These are phyloP conservation scores for Diprion similis DNA, from an alignment of 1,140 invertebrate species.

Conservation along the genomic window DNA sequence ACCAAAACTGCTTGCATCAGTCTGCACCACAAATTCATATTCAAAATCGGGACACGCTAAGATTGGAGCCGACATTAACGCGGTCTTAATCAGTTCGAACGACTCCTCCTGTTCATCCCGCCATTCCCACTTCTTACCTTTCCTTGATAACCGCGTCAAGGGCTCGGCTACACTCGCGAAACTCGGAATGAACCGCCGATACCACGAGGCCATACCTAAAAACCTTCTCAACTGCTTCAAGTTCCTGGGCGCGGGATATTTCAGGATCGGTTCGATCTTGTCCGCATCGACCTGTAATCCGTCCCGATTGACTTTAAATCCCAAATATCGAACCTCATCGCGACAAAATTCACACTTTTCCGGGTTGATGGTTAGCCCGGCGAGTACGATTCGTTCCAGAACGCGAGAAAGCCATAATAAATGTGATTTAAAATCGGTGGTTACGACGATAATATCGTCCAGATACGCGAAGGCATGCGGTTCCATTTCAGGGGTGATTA, in stretches of 20 bases:
- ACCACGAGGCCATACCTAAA: conserved; percentile 56
- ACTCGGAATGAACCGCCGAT: conserved; percentile 53
- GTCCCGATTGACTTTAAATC: conserved; percentile 25
- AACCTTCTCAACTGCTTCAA: conserved; percentile 44
- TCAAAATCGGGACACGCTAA: conserved; percentile 45
- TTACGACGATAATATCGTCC: conserved; percentile 39
- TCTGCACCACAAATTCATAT: conserved; percentile 43
- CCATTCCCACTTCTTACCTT: conserved; percentile 45
- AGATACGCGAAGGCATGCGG: conserved; percentile 32
- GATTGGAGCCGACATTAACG: conserved; percentile 43
- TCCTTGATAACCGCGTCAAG: conserved; percentile 35
- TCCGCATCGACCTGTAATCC: conserved; percentile 29
- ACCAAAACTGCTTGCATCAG: conserved; percentile 45
- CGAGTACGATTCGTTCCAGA: conserved; percentile 15
- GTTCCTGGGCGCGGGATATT: background rate
- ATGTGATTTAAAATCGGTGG: conserved; percentile 36
- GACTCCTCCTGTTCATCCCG: conserved; percentile 35
- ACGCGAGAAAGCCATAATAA: conserved; percentile 25
- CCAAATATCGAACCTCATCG: background rate
- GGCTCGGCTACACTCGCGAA: conserved; percentile 43
- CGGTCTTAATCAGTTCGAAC: conserved; percentile 44
- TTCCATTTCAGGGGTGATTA: conserved; percentile 19
- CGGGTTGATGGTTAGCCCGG: too few relatives aligned
- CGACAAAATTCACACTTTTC: too few relatives aligned
- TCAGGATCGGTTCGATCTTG: background rate